A percentile compares a stretch with the other conserved stretches of the same genome.
These are phyloP conservation scores for Jaculus jaculus DNA, from an alignment of 2,113 vertebrate species.

Conservation along the genomic window DNA sequence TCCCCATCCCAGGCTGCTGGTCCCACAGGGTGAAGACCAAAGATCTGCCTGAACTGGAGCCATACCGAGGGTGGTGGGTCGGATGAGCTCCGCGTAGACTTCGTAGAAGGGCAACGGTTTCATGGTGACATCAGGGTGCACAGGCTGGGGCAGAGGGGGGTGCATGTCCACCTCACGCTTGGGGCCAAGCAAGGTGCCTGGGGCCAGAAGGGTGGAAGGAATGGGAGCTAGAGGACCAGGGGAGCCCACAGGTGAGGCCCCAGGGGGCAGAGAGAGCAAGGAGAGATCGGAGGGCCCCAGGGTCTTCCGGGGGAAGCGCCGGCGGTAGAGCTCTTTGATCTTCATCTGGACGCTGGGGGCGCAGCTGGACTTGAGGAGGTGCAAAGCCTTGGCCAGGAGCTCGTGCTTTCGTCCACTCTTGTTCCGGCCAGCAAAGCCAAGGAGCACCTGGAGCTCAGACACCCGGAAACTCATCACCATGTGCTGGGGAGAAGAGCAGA, in stretches of 20 bases:
- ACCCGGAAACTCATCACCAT: constrained; percentile 88
- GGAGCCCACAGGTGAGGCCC: constrained; percentile 74
- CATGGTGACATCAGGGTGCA: constrained; percentile 87
- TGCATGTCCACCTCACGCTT: constrained; percentile 83
- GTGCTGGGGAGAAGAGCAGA: constrained; percentile 73
- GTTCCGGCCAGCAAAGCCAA: constrained; percentile 85
- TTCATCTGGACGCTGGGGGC: constrained; percentile 85
- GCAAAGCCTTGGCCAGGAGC: constrained; percentile 82
- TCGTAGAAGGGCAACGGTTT: constrained; percentile 85
- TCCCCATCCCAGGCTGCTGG: neutral
- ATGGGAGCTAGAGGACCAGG: constrained; percentile 58
- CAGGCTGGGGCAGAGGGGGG: constrained; percentile 81
- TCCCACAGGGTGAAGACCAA: neutral
- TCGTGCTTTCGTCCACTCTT: constrained; percentile 86
- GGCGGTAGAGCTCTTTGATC: constrained; percentile 86
- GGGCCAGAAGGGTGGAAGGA: constrained; percentile 71
- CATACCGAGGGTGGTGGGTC: constrained; percentile 85
- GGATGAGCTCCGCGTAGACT: constrained; percentile 84
- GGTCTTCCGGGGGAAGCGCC: constrained; percentile 84
- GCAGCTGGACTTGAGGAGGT: constrained; percentile 82
- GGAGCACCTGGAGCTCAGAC: constrained; percentile 85
- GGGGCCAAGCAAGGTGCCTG: constrained; percentile 78
- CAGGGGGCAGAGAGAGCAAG: constrained; percentile 80
- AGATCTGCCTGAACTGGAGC: neutral
- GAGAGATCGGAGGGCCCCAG: constrained; percentile 81